These are phyloP conservation scores for Anguilla obscura DNA, from an alignment of 2,797 vertebrate species.

Conservation along the genomic window DNA sequence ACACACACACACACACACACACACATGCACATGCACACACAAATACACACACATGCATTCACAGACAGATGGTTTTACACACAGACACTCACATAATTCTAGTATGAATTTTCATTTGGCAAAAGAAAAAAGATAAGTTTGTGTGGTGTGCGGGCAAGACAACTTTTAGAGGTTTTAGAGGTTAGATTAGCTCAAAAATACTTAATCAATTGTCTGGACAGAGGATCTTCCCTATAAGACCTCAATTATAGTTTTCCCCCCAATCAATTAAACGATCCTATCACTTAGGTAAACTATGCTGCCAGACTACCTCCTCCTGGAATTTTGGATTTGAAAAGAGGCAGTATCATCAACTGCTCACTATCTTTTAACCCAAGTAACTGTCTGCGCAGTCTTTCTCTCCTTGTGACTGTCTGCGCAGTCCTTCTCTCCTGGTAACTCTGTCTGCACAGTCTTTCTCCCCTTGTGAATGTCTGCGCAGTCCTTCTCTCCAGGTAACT, in stretches of 20 bases:
- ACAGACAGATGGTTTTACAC: neutral
- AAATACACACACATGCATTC: neutral
- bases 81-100: neutral
- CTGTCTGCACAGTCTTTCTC: too few relatives aligned
- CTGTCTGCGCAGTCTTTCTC: neutral
- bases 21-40: neutral
- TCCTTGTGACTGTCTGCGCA: too few relatives aligned
- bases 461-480: too few relatives aligned
- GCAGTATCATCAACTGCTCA: neutral
- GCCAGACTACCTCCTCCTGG: neutral
- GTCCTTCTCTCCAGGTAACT: too few relatives aligned
- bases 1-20: neutral
- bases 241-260: conserved; percentile 7
- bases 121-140: neutral
- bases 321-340: neutral
- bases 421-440: too few relatives aligned
- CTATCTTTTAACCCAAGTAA: neutral
- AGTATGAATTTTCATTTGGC: neutral
- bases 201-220: neutral
- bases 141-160: neutral
- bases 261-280: neutral
- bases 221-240: neutral
- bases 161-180: neutral
- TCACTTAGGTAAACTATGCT: neutral
- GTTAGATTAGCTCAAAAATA: neutral